Evolutionary conservation across 2,888 invertebrate species (phyloP).

Genomic region (Sphecodes monilicornis): DNA sequence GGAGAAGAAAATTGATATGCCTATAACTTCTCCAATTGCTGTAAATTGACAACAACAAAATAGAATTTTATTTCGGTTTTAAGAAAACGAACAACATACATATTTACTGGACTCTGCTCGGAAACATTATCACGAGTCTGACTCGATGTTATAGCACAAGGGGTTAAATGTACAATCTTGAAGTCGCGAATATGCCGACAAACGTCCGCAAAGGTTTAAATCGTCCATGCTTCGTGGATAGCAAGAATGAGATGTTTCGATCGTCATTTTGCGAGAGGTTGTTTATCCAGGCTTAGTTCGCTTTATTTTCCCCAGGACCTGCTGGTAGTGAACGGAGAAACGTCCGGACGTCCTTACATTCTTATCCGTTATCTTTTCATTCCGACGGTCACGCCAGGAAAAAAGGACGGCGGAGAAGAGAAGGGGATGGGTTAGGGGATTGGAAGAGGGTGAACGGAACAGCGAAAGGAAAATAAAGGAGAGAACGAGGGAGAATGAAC

Average conservation of each 20-base stretch:
- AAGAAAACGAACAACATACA: no score
- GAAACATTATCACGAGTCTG: no score
- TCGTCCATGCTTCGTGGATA: no score
- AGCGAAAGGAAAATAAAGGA: slow-evolving; percentile 42
- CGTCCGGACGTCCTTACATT: slow-evolving; percentile 41
- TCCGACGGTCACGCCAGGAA: slow-evolving; percentile 48
- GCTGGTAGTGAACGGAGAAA: slow-evolving; percentile 28
- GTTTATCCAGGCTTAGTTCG: neutral
- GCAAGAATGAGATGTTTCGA: neutral
- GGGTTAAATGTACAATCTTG: no score
- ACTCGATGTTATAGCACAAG: no score
- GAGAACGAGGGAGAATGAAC: slow-evolving; percentile 42
- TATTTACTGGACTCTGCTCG: no score
- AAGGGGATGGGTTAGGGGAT: neutral
- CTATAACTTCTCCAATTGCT: no score
- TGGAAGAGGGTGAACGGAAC: neutral
- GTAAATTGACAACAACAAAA: no score
- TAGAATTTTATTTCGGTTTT: no score
- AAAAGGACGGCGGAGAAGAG: slow-evolving; percentile 2
- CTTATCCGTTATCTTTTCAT: slow-evolving; percentile 66
- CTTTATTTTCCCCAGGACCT: slow-evolving; percentile 33
- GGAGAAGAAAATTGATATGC: no score
- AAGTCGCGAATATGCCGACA: no score
- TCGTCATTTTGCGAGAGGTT: neutral
- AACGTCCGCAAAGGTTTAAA: no score